These are phyloP conservation scores for Malurus cyaneus DNA, from an alignment of 2,113 vertebrate species.

Conservation along the genomic window DNA sequence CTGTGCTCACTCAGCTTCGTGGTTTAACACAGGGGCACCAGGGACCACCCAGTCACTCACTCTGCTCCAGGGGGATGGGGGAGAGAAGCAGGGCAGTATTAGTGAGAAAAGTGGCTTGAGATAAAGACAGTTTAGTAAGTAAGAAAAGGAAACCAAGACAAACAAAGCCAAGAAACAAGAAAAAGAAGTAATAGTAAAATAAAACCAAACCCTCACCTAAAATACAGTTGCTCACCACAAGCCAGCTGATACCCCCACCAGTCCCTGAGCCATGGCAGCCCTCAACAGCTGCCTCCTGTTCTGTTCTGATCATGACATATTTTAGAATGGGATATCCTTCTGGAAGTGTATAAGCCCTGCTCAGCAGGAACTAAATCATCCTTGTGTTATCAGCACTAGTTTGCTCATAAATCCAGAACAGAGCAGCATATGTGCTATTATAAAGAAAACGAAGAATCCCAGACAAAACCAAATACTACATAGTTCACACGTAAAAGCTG, in stretches of 20 bases:
- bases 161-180: neutral
- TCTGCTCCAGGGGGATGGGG: neutral
- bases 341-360: neutral
- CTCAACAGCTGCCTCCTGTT: neutral
- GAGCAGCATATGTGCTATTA: neutral
- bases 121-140: neutral
- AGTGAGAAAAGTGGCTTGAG: neutral
- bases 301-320: neutral
- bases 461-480: neutral
- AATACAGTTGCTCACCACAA: neutral
- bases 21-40: neutral
- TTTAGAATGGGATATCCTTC: neutral
- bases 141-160: neutral
- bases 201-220: neutral
- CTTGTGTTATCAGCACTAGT: neutral
- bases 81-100: neutral
- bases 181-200: neutral
- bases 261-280: neutral
- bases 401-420: neutral
- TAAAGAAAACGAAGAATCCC: neutral
- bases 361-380: neutral
- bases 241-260: neutral
- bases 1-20: rapidly evolving
- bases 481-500: neutral
- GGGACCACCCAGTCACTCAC: neutral